These are phyloP conservation scores for Sympetrum striolatum DNA, from an alignment of 2,888 invertebrate genomes.

Conservation along the genomic window DNA sequence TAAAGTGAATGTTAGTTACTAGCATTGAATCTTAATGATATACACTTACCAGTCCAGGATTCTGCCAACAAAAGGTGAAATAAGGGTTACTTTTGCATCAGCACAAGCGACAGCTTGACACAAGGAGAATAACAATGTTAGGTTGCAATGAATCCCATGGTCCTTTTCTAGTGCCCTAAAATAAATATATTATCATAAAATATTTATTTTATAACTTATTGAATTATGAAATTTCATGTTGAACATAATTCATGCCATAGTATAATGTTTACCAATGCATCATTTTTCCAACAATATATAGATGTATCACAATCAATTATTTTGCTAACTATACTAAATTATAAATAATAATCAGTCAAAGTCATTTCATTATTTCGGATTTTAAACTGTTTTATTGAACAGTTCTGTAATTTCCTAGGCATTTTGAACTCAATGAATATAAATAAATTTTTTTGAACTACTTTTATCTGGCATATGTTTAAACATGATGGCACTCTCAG, in stretches of 20 bases:
- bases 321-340: too few species aligned
- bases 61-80: conserved; percentile 98
- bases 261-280: not conserved
- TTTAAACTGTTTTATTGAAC: too few species aligned
- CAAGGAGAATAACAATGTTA: conserved; percentile 94
- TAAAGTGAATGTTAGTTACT: too few species aligned
- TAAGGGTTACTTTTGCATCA: conserved; percentile 95
- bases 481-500: too few species aligned
- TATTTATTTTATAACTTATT: not conserved
- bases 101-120: conserved; percentile 98
- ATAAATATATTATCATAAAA: conserved; percentile 50
- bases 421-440: too few species aligned
- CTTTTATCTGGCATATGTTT: too few species aligned
- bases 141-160: conserved; percentile 95
- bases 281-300: too few species aligned
- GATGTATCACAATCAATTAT: too few species aligned
- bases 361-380: too few species aligned
- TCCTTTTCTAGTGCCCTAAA: conserved; percentile 85
- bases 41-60: conserved; percentile 89
- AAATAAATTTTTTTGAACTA: too few species aligned
- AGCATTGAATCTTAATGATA: not conserved
- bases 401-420: too few species aligned
- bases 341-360: too few species aligned
- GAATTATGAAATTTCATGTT: not conserved
- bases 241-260: not conserved